Percentiles rank a stretch among this genome's conserved stretches.
These are phyloP conservation scores for Drosophila limbata DNA, from an alignment of 2,888 invertebrate species.

Conservation along the genomic window DNA sequence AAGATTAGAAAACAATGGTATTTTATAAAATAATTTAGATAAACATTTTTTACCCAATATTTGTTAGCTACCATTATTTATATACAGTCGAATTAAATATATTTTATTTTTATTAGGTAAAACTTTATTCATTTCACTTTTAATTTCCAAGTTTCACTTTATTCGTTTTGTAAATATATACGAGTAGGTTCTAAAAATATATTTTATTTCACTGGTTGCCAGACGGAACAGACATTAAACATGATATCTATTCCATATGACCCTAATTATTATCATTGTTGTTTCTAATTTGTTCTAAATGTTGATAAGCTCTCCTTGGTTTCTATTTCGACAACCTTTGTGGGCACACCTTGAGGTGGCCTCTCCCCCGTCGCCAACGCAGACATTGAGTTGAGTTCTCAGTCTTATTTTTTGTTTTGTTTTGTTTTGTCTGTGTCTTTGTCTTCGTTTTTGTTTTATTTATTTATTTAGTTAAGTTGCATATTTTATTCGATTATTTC, in stretches of 20 bases:
- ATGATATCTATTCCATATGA: slow-evolving; percentile 27
- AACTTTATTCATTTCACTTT: background rate
- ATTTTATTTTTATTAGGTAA: background rate
- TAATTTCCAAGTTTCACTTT: background rate
- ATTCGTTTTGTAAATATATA: background rate
- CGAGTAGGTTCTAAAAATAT: slow-evolving; percentile 6
- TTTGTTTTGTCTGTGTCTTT: slow-evolving; percentile 17
- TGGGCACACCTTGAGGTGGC: slow-evolving; percentile 56
- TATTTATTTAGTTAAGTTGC: slow-evolving; percentile 63
- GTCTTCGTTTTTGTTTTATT: slow-evolving; percentile 40
- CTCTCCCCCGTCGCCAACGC: slow-evolving; percentile 5
- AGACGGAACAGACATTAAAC: background rate
- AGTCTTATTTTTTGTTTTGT: slow-evolving; percentile 36
- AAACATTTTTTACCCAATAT: too few relatives aligned
- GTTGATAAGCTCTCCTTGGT: slow-evolving; percentile 42
- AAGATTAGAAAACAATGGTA: background rate
- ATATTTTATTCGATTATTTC: slow-evolving; percentile 66
- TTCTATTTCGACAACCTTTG: slow-evolving; percentile 23
- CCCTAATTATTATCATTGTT: slow-evolving; percentile 44
- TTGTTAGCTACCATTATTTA: too few relatives aligned
- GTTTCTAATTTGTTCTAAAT: slow-evolving; percentile 35
- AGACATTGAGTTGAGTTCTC: slow-evolving; percentile 32
- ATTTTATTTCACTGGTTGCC: slow-evolving; percentile 5
- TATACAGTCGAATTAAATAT: too few relatives aligned
- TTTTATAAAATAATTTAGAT: too few relatives aligned